Evolutionary conservation across 2,113 vertebrate species (phyloP), one percentile per base, ranked within the genome.

Genomic region (Thermophis baileyi): DNA sequence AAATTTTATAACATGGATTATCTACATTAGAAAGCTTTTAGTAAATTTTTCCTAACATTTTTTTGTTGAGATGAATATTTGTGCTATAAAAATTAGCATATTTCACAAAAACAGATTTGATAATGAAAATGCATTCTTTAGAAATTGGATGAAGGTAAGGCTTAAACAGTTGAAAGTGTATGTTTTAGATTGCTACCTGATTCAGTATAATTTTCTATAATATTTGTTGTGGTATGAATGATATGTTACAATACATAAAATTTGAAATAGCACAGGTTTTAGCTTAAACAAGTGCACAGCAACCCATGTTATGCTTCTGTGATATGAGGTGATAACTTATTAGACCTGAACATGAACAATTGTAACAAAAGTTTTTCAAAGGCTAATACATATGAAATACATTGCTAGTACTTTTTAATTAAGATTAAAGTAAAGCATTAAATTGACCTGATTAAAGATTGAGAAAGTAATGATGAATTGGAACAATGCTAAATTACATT

Each of bases 111-210:
- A 85, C 16, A 0, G 81, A 16, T n/a, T 74, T 20, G 85, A 85
- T 47, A 89, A 0, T 90, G 92, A 92, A 86, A 35, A 53, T 14
- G 44, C 8, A 18, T 49, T 90, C 27, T 6, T 91, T 51, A 53
- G 24, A 49, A 91, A 44, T 25, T 87, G 18, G 92, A 90, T 6
- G n/a, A 91, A 90, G 10, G 49, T 54, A 46, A 87, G 89, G 14
- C 24, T 51, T 20, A 93, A 87, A 74, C 1, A 54, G 4, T 51
- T 90, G 8, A 35, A 88, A 89, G 25, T 27, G 51, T 91, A 46
- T 18, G 16, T 0, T 0, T 63, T 30, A 63, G 10, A 63, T 12
- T 63, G 57, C 27, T 30, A 30, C 27, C 60, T 12, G 60, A n/a
- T 81, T 91, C 35, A 55, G 4, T 89, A 49, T 30, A 25, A 49